phyloP scores from a whole-genome alignment of 2,888 invertebrate genomes.

The Lasius fuliginosus region DNA sequence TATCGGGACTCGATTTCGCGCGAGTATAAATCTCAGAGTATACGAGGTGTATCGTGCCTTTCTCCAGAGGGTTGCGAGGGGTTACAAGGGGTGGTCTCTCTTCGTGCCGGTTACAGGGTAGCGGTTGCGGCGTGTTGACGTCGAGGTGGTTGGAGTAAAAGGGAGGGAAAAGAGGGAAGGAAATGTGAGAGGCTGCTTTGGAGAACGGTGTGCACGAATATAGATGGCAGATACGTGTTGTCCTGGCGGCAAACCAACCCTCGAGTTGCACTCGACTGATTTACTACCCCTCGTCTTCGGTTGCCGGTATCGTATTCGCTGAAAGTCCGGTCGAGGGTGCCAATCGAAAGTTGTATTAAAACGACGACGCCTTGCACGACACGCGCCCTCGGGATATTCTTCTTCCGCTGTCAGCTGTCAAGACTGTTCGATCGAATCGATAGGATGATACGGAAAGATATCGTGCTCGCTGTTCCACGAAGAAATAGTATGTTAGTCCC shows the following conservation, averaged over 20 bases:
- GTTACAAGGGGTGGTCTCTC: constrained; percentile 60
- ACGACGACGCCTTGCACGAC: constrained; percentile 75
- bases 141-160: constrained; percentile 19
- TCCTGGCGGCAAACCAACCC: constrained; percentile 78
- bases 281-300: constrained; percentile 78
- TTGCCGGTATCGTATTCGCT: constrained; percentile 76
- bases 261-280: constrained; percentile 80
- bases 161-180: constrained; percentile 25
- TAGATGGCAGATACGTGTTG: constrained; percentile 83
- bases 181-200: constrained; percentile 50
- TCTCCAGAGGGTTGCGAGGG: constrained; percentile 44
- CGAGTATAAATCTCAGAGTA: constrained; percentile 77
- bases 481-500: constrained; percentile 24
- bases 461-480: neutral
- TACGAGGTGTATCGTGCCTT: constrained; percentile 76
- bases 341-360: constrained; percentile 82
- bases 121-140: constrained; percentile 70
- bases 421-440: constrained; percentile 46
- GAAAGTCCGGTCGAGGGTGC: constrained; percentile 77
- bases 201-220: constrained; percentile 77
- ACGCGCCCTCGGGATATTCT: constrained; percentile 67
- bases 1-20: constrained; percentile 79
- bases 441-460: constrained; percentile 37
- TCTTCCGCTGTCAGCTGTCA: constrained; percentile 73
- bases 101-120: constrained; percentile 67